phyloP scores from a whole-genome alignment of 2,113 vertebrate species.

The Beaufortia kweichowensis region DNA sequence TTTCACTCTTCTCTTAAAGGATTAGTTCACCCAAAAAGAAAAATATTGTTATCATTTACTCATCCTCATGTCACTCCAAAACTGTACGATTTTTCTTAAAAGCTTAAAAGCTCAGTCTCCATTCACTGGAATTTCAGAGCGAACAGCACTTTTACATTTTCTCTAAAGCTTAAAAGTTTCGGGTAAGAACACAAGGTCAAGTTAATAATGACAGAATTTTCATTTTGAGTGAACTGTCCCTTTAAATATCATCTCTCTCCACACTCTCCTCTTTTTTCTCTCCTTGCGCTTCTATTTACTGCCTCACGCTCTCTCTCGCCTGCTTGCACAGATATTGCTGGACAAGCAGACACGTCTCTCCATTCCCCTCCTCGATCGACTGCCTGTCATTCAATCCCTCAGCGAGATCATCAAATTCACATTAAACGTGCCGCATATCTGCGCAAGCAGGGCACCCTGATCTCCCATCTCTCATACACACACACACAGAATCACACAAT shows the following conservation, averaged over 20 bases:
- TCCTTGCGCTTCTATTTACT: background rate
- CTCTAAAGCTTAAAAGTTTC: no score
- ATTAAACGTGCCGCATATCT: conserved; percentile 36
- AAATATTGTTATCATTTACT: background rate
- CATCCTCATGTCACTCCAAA: no score
- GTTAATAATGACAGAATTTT: background rate
- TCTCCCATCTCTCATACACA: background rate
- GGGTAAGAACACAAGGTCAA: no score
- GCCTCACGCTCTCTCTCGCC: background rate
- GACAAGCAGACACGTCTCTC: conserved; percentile 27
- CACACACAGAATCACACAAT: background rate
- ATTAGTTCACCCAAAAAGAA: background rate
- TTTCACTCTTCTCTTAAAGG: background rate
- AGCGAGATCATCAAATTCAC: conserved; percentile 42
- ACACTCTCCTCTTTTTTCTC: background rate
- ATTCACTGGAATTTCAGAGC: no score
- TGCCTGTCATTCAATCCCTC: conserved; percentile 52
- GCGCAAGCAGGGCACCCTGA: background rate
- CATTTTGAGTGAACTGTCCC: background rate
- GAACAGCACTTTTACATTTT: no score
- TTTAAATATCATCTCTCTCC: background rate
- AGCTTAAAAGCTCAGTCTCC: no score
- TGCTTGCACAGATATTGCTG: conserved; percentile 11
- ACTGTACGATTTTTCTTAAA: no score
- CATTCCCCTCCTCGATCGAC: conserved; percentile 39